Evolutionary conservation across 2,797 vertebrate species (phyloP).

Genomic region (Uromys caudimaculatus): DNA sequence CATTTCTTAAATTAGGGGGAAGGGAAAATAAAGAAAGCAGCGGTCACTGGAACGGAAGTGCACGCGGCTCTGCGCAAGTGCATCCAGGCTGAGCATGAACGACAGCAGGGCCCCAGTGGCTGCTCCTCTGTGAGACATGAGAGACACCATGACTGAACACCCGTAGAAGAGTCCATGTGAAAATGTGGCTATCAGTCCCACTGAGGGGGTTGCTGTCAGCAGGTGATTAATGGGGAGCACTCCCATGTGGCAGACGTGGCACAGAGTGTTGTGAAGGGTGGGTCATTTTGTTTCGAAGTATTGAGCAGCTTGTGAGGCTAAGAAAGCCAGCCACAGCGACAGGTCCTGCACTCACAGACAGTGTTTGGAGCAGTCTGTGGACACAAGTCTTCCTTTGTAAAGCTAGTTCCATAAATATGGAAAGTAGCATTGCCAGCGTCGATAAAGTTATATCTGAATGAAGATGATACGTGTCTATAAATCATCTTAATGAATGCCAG

Average conservation of each 20-base stretch:
- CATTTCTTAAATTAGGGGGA: not conserved
- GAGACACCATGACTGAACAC: not conserved
- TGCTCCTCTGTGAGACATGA: not conserved
- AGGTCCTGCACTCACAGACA: not conserved
- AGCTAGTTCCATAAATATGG: constrained; percentile 57
- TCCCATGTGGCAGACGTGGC: not conserved
- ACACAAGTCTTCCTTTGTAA: not conserved
- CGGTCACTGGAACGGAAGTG: not conserved
- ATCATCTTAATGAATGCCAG: constrained; percentile 62
- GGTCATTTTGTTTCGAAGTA: constrained; percentile 50
- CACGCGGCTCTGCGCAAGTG: not conserved
- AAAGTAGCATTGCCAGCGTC: constrained; percentile 47
- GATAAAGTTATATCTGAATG: constrained; percentile 65
- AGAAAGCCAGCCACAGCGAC: not conserved
- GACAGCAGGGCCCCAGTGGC: not conserved
- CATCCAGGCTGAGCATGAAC: not conserved
- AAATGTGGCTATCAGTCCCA: not conserved
- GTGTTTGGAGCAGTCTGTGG: constrained; percentile 12
- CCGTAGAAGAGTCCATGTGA: not conserved
- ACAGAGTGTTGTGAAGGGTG: not conserved
- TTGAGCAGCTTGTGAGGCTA: constrained; percentile 14
- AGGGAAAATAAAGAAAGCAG: not conserved
- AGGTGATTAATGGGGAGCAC: not conserved
- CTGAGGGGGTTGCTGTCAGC: not conserved
- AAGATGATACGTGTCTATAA: constrained; percentile 21